phyloP scores from a whole-genome alignment of 2,113 vertebrate genomes.

The Grallaria varia region DNA sequence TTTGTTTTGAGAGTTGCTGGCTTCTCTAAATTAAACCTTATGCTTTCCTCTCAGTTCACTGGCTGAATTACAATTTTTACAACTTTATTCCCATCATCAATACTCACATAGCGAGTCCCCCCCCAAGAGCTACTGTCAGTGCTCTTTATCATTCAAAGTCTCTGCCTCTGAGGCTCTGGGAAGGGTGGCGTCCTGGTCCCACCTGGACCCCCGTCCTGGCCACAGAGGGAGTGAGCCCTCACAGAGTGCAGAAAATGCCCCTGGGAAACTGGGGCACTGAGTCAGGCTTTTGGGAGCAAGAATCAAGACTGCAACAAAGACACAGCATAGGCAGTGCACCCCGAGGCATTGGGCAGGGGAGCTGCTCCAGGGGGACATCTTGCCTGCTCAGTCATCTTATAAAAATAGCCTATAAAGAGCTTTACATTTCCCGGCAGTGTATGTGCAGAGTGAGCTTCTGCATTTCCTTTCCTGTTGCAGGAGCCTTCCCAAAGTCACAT shows the following conservation, averaged over 20 bases:
- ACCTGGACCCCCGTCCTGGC: too few species aligned
- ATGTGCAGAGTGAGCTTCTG: neutral
- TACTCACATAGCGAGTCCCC: neutral
- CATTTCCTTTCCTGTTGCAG: neutral
- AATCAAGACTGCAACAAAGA: neutral
- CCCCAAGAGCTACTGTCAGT: accelerated
- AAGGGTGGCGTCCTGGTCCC: neutral
- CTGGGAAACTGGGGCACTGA: neutral
- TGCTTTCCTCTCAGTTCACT: neutral
- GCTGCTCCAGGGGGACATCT: neutral
- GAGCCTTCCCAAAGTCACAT: neutral
- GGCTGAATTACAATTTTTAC: neutral
- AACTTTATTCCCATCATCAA: neutral
- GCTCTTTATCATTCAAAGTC: neutral
- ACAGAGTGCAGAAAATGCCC: neutral
- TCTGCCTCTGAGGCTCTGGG: neutral
- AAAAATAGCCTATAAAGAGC: neutral
- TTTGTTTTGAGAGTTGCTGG: neutral
- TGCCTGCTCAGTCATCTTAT: neutral
- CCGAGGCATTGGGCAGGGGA: neutral
- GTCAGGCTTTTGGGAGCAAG: accelerated
- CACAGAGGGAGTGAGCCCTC: neutral
- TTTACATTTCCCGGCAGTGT: neutral
- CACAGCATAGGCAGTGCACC: neutral
- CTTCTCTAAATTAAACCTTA: neutral